Percentiles rank a stretch among this genome's conserved stretches.
Evolutionary conservation across 2,888 invertebrate species (phyloP).

Genomic region (Pecten maximus): DNA sequence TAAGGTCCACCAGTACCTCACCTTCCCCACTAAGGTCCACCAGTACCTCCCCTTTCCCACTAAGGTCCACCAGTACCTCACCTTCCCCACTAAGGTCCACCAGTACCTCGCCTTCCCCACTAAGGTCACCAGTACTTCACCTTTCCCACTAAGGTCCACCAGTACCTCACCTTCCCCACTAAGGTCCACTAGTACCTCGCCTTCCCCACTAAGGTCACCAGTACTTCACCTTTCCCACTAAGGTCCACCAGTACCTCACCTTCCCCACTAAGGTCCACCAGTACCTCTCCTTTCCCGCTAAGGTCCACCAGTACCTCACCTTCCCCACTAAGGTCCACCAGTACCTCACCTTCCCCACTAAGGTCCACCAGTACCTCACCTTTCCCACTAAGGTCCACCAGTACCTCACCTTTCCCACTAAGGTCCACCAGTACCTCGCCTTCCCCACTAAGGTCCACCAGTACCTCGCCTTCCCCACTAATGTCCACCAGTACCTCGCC

Average conservation of each 20-base stretch:
- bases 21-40: background rate
- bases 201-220: no score
- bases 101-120: background rate
- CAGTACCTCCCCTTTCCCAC: background rate
- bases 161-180: no score
- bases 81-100: background rate
- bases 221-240: background rate
- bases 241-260: background rate
- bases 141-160: no score
- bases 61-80: no score
- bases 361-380: background rate
- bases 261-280: no score
- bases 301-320: no score
- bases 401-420: no score
- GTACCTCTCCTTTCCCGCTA: no score
- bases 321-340: background rate
- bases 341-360: background rate
- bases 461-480: background rate
- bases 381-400: no score
- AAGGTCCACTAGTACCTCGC: background rate
- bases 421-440: no score
- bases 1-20: no score
- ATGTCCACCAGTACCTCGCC: background rate
- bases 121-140: no score
- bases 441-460: background rate